These are phyloP conservation scores for Thomomys bottae DNA, from an alignment of 2,113 vertebrate species.

Conservation along the genomic window DNA sequence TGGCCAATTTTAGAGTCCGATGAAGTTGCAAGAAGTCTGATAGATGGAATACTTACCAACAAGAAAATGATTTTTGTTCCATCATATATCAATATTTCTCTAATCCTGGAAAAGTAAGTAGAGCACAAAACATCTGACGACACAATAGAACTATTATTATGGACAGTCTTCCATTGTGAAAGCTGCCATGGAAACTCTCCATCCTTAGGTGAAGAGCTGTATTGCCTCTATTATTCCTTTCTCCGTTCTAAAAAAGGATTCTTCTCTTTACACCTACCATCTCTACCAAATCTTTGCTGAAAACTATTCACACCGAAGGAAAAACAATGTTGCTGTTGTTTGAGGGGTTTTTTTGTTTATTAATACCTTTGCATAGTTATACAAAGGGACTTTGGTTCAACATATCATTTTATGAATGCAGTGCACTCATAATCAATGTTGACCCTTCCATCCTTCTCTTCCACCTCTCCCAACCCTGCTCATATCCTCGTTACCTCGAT, in stretches of 20 bases:
- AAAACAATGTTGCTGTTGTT: background rate
- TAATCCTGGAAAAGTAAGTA: conserved; percentile 77
- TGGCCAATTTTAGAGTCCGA: conserved; percentile 78
- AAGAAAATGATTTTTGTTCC: conserved; percentile 85
- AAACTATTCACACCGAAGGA: background rate
- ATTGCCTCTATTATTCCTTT: background rate
- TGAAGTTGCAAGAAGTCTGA: conserved; percentile 77
- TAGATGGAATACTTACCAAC: conserved; percentile 84
- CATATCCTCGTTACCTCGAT: too few relatives aligned
- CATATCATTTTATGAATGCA: too few relatives aligned
- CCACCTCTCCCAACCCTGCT: too few relatives aligned
- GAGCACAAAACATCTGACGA: background rate
- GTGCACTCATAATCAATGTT: too few relatives aligned
- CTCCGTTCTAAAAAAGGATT: background rate
- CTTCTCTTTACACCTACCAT: background rate
- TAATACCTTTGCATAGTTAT: too few relatives aligned
- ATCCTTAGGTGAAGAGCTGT: background rate
- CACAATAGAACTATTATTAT: background rate
- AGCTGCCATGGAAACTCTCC: conserved; percentile 12
- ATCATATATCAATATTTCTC: background rate
- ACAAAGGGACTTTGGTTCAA: too few relatives aligned
- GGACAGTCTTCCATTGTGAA: background rate
- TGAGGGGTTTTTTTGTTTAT: too few relatives aligned
- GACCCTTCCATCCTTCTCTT: too few relatives aligned
- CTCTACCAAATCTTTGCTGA: background rate